These are phyloP conservation scores for Notospermus geniculatus DNA, from an alignment of 1,140 invertebrate genomes.

Conservation along the genomic window DNA sequence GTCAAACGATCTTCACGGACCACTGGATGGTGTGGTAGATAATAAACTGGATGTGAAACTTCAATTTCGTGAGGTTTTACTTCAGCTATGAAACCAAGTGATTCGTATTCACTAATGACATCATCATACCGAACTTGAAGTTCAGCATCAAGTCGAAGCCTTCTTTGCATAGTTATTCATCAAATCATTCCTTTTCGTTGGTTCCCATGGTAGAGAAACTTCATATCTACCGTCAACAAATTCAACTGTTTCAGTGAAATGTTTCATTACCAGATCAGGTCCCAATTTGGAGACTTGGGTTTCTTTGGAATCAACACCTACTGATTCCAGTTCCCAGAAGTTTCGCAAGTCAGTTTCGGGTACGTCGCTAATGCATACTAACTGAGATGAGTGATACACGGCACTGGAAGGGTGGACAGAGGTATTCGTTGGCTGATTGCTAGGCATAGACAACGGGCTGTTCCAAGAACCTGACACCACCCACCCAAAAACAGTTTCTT, in stretches of 20 bases:
- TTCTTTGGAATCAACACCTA: too few relatives aligned
- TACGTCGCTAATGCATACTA: background rate
- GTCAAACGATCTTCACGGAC: constrained; percentile 32
- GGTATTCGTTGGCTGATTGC: background rate
- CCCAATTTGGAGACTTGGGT: too few relatives aligned
- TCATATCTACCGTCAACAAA: background rate
- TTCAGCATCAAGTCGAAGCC: background rate
- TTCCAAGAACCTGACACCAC: background rate
- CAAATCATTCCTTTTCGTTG: too few relatives aligned
- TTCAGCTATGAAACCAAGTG: background rate
- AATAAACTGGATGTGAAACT: constrained; percentile 20
- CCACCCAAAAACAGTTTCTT: constrained; percentile 8
- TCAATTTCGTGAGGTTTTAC: background rate
- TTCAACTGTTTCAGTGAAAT: background rate
- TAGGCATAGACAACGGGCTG: too few relatives aligned
- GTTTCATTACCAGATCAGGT: background rate
- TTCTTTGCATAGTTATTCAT: background rate
- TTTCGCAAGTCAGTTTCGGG: background rate
- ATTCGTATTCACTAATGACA: background rate
- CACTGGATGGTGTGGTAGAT: constrained; percentile 57
- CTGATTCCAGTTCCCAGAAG: constrained; percentile 6
- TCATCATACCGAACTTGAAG: background rate
- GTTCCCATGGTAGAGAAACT: constrained; percentile 5
- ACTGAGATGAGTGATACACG: too few relatives aligned
- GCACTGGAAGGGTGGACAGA: too few relatives aligned